phyloP scores from a whole-genome alignment of 2,797 vertebrate genomes.

The Phrynocephalus forsythii region DNA sequence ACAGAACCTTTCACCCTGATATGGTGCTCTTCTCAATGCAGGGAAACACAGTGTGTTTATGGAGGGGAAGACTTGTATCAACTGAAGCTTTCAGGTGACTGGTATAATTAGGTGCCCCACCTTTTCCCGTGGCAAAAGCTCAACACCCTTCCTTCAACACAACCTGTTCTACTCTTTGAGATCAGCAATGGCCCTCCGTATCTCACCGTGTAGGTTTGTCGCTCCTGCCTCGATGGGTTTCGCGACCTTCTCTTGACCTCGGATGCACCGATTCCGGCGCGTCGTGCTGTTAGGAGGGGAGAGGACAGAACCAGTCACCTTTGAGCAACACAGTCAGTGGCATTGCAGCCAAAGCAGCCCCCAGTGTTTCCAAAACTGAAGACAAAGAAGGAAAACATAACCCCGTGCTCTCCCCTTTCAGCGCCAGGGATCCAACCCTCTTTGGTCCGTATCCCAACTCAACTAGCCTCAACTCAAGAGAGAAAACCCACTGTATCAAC shows the following conservation, averaged over 20 bases:
- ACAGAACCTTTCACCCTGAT: background rate
- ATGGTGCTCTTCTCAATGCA: background rate
- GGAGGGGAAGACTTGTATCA: background rate
- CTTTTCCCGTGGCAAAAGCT: too few relatives aligned
- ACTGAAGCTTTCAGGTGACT: too few relatives aligned
- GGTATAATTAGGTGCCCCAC: fast-evolving
- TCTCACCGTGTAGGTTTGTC: constrained; percentile 87
- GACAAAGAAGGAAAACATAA: too few relatives aligned
- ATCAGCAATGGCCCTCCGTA: background rate
- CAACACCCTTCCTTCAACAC: background rate
- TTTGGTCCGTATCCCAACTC: too few relatives aligned
- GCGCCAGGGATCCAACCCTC: too few relatives aligned
- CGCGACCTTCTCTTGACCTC: constrained; percentile 85
- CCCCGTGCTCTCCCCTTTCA: too few relatives aligned
- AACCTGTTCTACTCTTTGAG: too few relatives aligned
- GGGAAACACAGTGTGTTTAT: background rate
- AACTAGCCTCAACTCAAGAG: too few relatives aligned
- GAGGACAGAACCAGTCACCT: background rate
- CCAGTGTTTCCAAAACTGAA: too few relatives aligned
- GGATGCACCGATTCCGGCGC: constrained; percentile 82
- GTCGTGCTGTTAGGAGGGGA: constrained; percentile 75
- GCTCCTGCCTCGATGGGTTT: constrained; percentile 84
- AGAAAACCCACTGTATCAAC: too few relatives aligned
- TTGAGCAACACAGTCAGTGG: fast-evolving
- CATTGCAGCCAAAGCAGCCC: too few relatives aligned